Conservation (phyloP, 2,888 invertebrate genomes). For the Biston stratarius region DNA sequence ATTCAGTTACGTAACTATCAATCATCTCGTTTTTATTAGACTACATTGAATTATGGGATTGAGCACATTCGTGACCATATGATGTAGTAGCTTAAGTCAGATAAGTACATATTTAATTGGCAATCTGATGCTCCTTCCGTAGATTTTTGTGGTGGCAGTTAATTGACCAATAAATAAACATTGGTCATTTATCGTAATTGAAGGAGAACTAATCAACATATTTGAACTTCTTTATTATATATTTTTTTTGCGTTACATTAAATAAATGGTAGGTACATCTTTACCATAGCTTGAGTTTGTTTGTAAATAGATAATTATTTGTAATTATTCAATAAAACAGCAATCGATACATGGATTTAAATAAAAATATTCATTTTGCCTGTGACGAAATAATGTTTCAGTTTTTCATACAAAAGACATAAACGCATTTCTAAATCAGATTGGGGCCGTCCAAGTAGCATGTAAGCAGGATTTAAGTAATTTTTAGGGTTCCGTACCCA, state of each 20-base stretch:
- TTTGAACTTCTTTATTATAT: neutral
- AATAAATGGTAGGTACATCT: neutral
- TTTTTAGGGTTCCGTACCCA: too few relatives aligned
- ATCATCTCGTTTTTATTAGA: conserved; percentile 45
- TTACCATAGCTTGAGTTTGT: neutral
- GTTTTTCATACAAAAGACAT: conserved; percentile 22
- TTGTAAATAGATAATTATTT: neutral
- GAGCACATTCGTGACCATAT: conserved; percentile 6
- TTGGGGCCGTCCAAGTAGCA: too few relatives aligned
- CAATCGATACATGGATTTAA: too few relatives aligned
- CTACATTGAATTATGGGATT: conserved; percentile 27
- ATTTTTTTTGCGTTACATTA: neutral
- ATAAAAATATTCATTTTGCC: neutral
- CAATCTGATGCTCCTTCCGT: conserved; percentile 27
- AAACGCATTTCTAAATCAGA: conserved; percentile 13
- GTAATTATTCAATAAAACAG: too few relatives aligned
- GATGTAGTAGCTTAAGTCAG: neutral
- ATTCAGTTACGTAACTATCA: conserved; percentile 32
- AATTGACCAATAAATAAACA: conserved; percentile 27
- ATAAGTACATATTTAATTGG: conserved; percentile 31
- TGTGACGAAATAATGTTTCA: neutral
- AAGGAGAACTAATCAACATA: conserved; percentile 6
- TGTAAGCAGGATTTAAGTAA: too few relatives aligned
- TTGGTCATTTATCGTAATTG: conserved; percentile 8
- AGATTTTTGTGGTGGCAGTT: conserved; percentile 8